These are phyloP conservation scores for Capitulum mitella DNA, from an alignment of 2,888 invertebrate genomes.

Conservation along the genomic window DNA sequence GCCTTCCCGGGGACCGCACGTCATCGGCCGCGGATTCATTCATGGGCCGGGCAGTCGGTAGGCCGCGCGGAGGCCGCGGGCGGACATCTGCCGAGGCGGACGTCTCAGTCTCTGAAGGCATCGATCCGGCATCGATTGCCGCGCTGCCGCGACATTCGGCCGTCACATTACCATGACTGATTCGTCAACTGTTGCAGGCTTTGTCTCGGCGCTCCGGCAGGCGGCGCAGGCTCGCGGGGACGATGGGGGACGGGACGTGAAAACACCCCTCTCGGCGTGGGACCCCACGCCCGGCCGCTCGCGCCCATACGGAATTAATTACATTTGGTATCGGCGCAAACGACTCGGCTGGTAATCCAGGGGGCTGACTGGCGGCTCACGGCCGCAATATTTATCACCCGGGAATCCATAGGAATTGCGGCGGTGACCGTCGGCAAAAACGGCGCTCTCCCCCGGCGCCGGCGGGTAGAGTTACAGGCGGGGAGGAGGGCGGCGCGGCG, in stretches of 20 bases:
- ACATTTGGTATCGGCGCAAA: neutral
- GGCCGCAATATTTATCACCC: neutral
- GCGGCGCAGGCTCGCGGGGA: no score
- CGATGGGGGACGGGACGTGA: no score
- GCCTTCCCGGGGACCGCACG: no score
- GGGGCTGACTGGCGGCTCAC: neutral
- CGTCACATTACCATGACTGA: neutral
- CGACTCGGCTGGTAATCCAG: neutral
- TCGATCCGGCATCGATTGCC: neutral
- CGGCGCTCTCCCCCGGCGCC: neutral
- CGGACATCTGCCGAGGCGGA: no score
- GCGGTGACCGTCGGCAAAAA: neutral
- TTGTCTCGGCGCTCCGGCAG: neutral
- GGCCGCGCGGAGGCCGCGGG: no score
- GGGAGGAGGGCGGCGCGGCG: neutral
- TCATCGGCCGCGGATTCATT: no score
- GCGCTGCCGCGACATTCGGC: no score
- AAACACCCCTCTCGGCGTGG: neutral
- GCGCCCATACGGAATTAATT: neutral
- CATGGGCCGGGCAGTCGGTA: no score
- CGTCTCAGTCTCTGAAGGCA: no score
- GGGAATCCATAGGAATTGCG: neutral
- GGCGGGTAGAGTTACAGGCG: neutral
- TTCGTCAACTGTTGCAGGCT: neutral
- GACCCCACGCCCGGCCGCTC: neutral